These are phyloP conservation scores for Dicaeum eximium DNA, from an alignment of 2,113 vertebrate genomes.

Conservation along the genomic window DNA sequence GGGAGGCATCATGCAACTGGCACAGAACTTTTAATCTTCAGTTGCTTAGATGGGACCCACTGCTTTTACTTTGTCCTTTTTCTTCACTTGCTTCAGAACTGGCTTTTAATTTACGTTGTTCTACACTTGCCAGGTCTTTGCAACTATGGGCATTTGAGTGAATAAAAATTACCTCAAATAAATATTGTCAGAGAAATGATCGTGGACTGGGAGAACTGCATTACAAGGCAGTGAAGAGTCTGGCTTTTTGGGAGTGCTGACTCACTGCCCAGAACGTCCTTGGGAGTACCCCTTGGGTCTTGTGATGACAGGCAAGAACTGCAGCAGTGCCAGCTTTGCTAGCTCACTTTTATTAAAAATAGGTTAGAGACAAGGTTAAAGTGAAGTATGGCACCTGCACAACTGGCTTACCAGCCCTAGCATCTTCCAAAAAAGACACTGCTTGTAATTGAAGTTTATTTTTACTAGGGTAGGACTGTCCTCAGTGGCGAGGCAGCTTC, in stretches of 20 bases:
- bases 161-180: neutral
- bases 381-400: neutral
- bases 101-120: neutral
- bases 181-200: neutral
- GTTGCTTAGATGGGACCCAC: neutral
- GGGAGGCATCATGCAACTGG: neutral
- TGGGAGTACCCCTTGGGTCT: neutral
- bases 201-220: neutral
- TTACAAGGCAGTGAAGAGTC: neutral
- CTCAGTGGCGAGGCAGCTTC: neutral
- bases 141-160: fast-evolving
- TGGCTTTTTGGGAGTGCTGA: neutral
- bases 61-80: neutral
- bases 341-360: neutral
- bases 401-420: neutral
- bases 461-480: neutral
- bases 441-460: neutral
- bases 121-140: neutral
- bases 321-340: neutral
- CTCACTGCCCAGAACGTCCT: neutral
- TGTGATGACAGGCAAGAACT: neutral
- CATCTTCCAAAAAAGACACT: neutral
- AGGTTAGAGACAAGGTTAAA: neutral
- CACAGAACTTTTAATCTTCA: neutral
- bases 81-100: neutral